Conservation (phyloP, 2,113 vertebrate species). For the Clinocottus analis region DNA sequence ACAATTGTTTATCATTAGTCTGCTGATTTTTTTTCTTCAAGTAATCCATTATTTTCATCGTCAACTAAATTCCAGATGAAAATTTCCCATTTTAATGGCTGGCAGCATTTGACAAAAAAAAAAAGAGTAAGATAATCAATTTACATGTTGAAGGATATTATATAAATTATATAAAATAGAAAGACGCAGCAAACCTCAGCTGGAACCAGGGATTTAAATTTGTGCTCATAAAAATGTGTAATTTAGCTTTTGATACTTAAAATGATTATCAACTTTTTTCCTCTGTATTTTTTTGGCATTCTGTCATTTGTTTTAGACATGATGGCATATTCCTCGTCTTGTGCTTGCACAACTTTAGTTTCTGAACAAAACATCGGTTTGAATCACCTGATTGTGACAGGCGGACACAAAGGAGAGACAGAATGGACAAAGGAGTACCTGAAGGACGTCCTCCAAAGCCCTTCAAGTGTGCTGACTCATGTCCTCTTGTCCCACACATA, state of each 20-base stretch:
- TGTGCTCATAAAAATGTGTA: neutral
- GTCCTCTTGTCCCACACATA: constrained; percentile 38
- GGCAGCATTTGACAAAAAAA: neutral
- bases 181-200: neutral
- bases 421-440: neutral
- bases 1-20: neutral
- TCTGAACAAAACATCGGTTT: neutral
- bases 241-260: no score
- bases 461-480: neutral
- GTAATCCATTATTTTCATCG: neutral
- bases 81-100: neutral
- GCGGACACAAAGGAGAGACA: constrained; percentile 8
- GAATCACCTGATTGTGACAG: constrained; percentile 73
- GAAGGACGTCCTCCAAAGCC: constrained; percentile 17
- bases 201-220: neutral
- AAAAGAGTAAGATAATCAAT: neutral
- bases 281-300: no score
- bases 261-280: no score
- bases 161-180: neutral
- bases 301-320: no score
- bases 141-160: neutral
- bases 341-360: neutral
- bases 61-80: neutral
- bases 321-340: neutral
- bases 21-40: neutral